Evolutionary conservation across 2,888 invertebrate species (phyloP), one percentile per base, ranked within the genome.

Genomic region (Rhamphomyia laevipes): DNA sequence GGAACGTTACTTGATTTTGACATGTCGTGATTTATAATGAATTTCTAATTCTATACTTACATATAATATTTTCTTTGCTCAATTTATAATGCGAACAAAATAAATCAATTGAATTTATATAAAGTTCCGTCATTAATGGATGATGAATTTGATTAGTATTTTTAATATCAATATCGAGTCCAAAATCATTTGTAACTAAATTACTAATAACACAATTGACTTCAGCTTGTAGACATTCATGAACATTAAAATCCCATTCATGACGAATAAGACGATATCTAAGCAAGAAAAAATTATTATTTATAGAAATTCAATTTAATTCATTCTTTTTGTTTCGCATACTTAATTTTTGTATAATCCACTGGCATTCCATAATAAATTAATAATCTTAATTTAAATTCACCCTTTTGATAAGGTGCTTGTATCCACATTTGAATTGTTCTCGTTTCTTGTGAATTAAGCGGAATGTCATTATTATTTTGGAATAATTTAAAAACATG

Each of bases 81-180:
- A 70, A 46, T 31, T 60, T 56, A 45, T 65, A 70, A 21, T 64
- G 60, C 18, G 62, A 59, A 48, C 68, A 69, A 50, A 62, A 69
- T 18, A 70, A 49, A 15, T 61, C 61, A 51, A 70, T 47, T 2
- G 65, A 59, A 55, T 65, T 64, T 2, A 69, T 55, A 48, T 63
- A 65, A 3, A 71, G 50, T 53, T 71, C 68, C 2, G 64, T 59
- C 52, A 60, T 59, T 4, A 61, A 52, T 1, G 63, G 59, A 59
- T 78, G 77, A 59, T 81, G 81, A 13, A 77, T 72, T 57, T 77
- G 76, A 63, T 81, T 81, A 35, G 80, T 72, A 66, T 87, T 87
- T 58, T 81, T 82, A 0, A 84, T 72, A 60, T 80, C 81, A 4
- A 86, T 68, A 33, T 82, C 78, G 12, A 88, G 62, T 44, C 80